phyloP scores from a whole-genome alignment of 2,888 invertebrate species.

The Sceliomorpha sp. region DNA sequence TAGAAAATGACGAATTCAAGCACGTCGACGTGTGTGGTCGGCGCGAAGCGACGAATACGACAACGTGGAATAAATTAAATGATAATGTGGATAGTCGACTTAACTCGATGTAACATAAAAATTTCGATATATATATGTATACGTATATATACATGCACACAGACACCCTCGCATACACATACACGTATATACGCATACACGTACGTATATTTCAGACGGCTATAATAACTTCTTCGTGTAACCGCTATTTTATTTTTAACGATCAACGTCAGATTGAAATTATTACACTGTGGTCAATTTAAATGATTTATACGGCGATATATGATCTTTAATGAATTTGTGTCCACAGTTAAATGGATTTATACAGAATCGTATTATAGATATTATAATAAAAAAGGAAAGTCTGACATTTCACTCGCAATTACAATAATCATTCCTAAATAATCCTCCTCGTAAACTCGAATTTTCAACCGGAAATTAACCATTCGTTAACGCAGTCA shows the following conservation, averaged over 20 bases:
- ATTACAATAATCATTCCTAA: too few species aligned
- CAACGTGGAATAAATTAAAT: conserved; percentile 62
- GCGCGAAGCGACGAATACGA: conserved; percentile 66
- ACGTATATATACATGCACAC: too few species aligned
- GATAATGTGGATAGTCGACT: conserved; percentile 46
- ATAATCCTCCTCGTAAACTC: too few species aligned
- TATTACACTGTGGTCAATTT: conserved; percentile 15
- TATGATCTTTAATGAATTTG: too few species aligned
- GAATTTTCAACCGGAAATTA: too few species aligned
- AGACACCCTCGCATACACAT: too few species aligned
- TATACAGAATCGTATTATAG: too few species aligned
- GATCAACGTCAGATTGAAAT: conserved; percentile 19
- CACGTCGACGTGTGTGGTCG: conserved; percentile 70
- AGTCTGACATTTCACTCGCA: too few species aligned
- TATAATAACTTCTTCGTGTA: conserved; percentile 30
- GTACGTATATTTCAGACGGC: conserved; percentile 18
- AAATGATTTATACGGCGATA: not conserved
- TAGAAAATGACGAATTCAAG: conserved; percentile 65
- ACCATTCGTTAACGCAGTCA: too few species aligned
- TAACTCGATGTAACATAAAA: conserved; percentile 49
- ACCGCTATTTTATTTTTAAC: conserved; percentile 21
- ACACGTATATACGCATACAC: too few species aligned
- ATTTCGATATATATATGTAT: conserved; percentile 31
- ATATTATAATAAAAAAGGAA: too few species aligned
- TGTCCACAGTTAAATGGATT: too few species aligned